Percentiles rank a stretch among this genome's conserved stretches.
Conservation (phyloP, 53 echinoderm and acorn worm species). For the Paracentrotus lividus region DNA sequence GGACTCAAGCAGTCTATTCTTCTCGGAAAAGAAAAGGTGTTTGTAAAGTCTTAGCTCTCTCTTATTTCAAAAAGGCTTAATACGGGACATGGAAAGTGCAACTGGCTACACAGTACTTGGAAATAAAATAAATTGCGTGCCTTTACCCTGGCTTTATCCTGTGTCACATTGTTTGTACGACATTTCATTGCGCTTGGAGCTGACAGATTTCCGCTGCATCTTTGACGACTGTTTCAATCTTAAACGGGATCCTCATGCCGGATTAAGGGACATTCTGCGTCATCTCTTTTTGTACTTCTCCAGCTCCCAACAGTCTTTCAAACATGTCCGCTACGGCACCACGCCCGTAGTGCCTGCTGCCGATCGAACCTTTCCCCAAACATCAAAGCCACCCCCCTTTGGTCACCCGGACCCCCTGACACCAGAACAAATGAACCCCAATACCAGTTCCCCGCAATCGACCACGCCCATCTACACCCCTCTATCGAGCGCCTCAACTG, state of each 20-base stretch:
- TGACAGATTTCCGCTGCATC: not conserved
- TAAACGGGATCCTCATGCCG: not conserved
- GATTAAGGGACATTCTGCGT: not conserved
- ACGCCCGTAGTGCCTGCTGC: not conserved
- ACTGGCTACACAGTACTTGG: not conserved
- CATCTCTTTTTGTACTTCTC: not conserved
- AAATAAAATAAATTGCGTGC: conserved; percentile 35
- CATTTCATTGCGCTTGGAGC: not conserved
- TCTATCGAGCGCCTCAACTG: not conserved
- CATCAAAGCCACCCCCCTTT: not conserved
- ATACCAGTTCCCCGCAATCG: conserved; percentile 19
- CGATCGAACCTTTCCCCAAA: not conserved
- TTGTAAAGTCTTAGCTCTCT: conserved; percentile 19
- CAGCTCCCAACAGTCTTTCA: not conserved
- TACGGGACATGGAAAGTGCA: conserved; percentile 49
- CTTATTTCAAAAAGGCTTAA: not conserved
- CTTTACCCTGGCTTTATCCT: not conserved
- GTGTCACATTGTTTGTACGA: not conserved
- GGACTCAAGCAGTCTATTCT: not conserved
- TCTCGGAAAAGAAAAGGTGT: conserved; percentile 27
- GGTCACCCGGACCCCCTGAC: not conserved
- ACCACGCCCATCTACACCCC: conserved; percentile 61
- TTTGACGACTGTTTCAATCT: not conserved
- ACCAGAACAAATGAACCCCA: conserved; percentile 39
- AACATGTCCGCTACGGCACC: not conserved